phyloP scores from a whole-genome alignment of 1,140 invertebrate species.

The Coptotermes formosanus region DNA sequence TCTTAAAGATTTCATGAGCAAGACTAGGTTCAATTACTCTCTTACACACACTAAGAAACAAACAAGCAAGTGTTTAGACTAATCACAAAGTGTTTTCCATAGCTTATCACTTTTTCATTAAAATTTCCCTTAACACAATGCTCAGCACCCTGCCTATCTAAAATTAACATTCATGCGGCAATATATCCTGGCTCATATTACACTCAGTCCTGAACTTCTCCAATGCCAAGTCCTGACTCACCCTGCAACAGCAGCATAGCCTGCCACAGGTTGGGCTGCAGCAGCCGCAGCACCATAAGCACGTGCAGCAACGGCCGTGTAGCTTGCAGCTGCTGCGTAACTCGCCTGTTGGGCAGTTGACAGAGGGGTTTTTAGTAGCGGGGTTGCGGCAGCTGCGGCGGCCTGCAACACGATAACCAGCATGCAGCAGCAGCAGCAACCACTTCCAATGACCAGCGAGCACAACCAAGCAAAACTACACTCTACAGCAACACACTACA shows the following conservation, averaged over 20 bases:
- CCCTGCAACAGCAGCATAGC: conserved; percentile 66
- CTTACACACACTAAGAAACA: no score
- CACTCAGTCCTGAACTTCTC: neutral
- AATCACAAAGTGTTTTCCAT: neutral
- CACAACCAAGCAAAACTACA: conserved; percentile 5
- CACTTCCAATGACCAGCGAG: neutral
- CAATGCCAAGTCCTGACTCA: conserved; percentile 46
- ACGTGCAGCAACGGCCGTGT: conserved; percentile 76
- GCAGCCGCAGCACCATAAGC: conserved; percentile 67
- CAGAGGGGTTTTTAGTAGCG: conserved; percentile 51
- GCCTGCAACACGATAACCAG: conserved; percentile 51
- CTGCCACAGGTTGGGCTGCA: conserved; percentile 56
- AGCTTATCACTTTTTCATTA: neutral
- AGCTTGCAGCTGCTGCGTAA: conserved; percentile 78
- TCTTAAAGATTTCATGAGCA: no score
- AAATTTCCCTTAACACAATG: no score
- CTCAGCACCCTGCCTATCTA: no score
- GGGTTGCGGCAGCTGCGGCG: conserved; percentile 52
- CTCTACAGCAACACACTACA: neutral
- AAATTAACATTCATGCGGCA: no score
- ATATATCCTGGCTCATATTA: no score
- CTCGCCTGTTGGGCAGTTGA: conserved; percentile 68
- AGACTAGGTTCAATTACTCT: no score
- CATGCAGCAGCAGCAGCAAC: conserved; percentile 25
- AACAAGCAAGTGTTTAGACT: neutral